phyloP scores from a whole-genome alignment of 2,888 invertebrate genomes.

The Orgyia antiqua region DNA sequence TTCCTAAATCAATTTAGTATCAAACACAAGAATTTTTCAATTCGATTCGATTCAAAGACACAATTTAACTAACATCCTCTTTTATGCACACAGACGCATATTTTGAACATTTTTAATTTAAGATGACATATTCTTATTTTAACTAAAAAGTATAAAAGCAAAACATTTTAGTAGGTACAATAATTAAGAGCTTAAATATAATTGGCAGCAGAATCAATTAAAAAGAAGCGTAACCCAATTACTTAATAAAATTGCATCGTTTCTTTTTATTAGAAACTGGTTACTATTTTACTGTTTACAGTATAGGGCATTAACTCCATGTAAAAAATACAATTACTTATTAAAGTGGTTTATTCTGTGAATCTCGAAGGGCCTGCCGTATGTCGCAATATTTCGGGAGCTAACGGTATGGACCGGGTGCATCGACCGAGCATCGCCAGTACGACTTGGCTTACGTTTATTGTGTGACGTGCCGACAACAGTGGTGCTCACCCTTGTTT shows the following conservation, averaged over 20 bases:
- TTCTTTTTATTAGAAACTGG: no score
- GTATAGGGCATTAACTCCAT: conserved; percentile 29
- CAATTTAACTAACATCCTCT: no score
- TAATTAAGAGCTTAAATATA: no score
- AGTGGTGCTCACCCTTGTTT: conserved; percentile 22
- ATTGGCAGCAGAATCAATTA: not conserved
- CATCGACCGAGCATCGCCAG: conserved; percentile 57
- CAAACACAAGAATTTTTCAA: no score
- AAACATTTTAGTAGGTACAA: no score
- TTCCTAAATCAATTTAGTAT: no score
- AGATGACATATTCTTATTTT: no score
- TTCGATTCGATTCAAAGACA: no score
- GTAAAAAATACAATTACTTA: conserved; percentile 9
- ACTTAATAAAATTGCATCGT: conserved; percentile 1
- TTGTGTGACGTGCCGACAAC: conserved; percentile 46
- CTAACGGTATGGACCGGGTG: conserved; percentile 58
- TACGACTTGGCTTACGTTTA: conserved; percentile 40
- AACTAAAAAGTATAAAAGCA: no score
- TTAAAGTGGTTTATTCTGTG: conserved; percentile 17
- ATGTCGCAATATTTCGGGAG: conserved; percentile 73
- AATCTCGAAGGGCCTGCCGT: conserved; percentile 25
- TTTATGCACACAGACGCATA: no score
- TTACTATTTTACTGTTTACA: conserved; percentile 15
- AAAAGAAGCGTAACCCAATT: conserved; percentile 1
- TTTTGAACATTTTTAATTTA: no score